These are phyloP conservation scores for Grammomys dolichurus DNA, from an alignment of 2,113 vertebrate genomes.

Conservation along the genomic window DNA sequence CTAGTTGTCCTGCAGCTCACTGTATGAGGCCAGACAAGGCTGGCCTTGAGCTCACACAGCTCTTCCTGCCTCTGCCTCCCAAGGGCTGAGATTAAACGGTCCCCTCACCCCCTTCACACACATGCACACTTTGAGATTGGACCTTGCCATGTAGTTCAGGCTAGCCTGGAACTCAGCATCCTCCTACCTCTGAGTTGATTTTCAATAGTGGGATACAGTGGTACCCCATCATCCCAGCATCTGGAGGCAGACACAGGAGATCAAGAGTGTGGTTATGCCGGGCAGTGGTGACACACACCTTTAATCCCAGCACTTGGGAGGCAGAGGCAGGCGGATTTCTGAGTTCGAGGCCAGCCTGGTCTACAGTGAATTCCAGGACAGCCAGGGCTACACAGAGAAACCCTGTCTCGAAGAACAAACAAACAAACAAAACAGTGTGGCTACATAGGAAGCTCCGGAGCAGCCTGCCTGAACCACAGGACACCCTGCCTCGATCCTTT, in stretches of 20 bases:
- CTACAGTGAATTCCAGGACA: no score
- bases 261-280: no score
- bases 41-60: background rate
- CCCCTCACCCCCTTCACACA: no score
- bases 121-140: background rate
- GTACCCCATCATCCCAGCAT: background rate
- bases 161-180: background rate
- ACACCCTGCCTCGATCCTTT: background rate
- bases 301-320: no score
- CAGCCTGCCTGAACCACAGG: no score
- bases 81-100: background rate
- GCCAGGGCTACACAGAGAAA: no score
- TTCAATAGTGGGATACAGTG: background rate
- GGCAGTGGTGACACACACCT: no score
- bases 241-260: no score
- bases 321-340: no score
- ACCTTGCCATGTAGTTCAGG: background rate
- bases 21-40: background rate
- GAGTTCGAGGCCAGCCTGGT: no score
- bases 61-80: background rate
- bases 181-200: background rate
- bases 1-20: background rate
- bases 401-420: no score
- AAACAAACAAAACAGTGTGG: no score
- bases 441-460: background rate